Base-by-base conservation (phyloP, 2,888 invertebrate genomes). In the Patella ulyssiponensis region DNA sequence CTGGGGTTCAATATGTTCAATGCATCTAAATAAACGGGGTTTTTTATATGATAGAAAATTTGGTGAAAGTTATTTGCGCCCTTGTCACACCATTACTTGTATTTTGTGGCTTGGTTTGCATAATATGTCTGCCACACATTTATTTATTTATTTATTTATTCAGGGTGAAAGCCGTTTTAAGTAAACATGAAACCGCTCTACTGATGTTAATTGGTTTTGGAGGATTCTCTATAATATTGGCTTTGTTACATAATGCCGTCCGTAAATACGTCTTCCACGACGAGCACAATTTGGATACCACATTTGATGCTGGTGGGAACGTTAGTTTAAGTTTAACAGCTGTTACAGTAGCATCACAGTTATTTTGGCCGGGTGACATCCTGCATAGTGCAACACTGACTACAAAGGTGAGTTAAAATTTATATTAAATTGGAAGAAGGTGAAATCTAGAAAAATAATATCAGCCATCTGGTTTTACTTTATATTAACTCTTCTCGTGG, bases 301-400 rank as follows among this genome's bases (percentile, higher is more conserved):
- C 89, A 17, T 89, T 89, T 81, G 89, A 89, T 82, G 89, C 89
- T 9, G 89, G 89, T 33, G 89, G 89, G 53, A 88, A 89, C 82
- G 88, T 89, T 54, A 87, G 86, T 75, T 79, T 88, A 58, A 87
- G 87, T 75, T 78, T 89, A 73, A 89, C 89, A 9, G 89, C 89
- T 3, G 89, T 89, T 11, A 89, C 89, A 0, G 88, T 89, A 52
- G 88, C 88, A 9, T 89, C 88, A 3, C 89, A 89, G 79, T 82
- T 89, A 14, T 88, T 89, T 74, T 89, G 89, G 88, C 89, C 89
- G 0, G 89, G 88, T 3, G 89, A 89, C 72, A 89, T 89, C n/a
- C 80, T 89, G 27, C 89, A 89, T 74, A 88, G 89, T 71, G 88
- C 89, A n/a, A 89, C 88, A 0, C 80, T 88, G 5, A 87, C 89